These are phyloP conservation scores for Limnothrissa miodon DNA, from an alignment of 2,113 vertebrate genomes.

Conservation along the genomic window DNA sequence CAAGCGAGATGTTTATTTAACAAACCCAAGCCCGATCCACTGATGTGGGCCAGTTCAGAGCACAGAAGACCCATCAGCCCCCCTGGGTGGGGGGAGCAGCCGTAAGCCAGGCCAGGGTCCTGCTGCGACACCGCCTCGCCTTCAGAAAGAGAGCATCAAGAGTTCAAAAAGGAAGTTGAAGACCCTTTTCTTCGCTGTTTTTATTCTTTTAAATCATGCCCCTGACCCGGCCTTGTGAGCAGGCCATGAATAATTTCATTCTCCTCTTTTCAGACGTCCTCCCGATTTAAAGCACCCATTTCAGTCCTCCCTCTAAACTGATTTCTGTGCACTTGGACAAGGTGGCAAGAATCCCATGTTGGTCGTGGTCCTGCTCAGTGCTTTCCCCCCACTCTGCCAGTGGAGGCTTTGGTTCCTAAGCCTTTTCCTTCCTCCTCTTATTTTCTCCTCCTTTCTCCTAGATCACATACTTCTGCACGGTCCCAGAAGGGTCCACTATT, in stretches of 20 bases:
- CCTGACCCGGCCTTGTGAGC: neutral
- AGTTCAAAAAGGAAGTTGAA: conserved; percentile 25
- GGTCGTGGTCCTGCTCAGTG: neutral
- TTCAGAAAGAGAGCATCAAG: conserved; percentile 24
- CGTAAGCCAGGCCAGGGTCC: conserved; percentile 3
- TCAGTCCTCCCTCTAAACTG: neutral
- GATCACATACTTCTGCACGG: conserved; percentile 20
- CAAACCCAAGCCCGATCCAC: conserved; percentile 35
- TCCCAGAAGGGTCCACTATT: conserved; percentile 26
- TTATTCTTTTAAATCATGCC: neutral
- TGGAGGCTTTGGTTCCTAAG: neutral
- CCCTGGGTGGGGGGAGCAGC: neutral
- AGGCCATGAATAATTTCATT: neutral
- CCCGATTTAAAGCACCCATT: neutral
- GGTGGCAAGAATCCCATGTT: neutral
- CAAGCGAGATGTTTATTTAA: conserved; percentile 44
- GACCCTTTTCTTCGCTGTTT: neutral
- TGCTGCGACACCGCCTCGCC: conserved; percentile 17
- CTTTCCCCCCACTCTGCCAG: neutral
- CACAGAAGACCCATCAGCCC: conserved; percentile 20
- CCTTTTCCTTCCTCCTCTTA: neutral
- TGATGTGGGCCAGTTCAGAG: conserved; percentile 30
- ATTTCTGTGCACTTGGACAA: neutral
- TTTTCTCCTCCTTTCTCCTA: conserved; percentile 5
- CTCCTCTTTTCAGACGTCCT: neutral